Conservation (phyloP, 1,140 invertebrate genomes). For the Drosophila busckii region DNA sequence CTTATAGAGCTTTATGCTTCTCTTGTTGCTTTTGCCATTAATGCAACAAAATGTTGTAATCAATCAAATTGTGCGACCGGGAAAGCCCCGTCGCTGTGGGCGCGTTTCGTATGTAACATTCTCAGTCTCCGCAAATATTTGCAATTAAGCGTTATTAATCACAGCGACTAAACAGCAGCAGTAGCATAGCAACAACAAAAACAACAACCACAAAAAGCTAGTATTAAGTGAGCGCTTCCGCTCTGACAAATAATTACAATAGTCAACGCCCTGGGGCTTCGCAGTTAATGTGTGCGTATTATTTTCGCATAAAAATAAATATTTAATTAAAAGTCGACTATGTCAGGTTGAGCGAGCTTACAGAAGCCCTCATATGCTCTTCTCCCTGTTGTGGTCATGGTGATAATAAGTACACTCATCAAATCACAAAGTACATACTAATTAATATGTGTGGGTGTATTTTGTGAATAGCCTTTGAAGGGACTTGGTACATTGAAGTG, state of each 20-base stretch:
- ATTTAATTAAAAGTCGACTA: conserved; percentile 66
- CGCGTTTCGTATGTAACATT: conserved; percentile 11
- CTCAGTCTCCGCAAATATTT: conserved; percentile 53
- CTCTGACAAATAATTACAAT: conserved; percentile 65
- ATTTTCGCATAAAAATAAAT: conserved; percentile 69
- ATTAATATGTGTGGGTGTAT: no score
- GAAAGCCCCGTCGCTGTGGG: conserved; percentile 13
- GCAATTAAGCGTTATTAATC: conserved; percentile 77
- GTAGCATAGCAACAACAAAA: conserved; percentile 10
- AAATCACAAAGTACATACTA: no score
- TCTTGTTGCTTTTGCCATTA: conserved; percentile 43
- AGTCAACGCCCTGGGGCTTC: conserved; percentile 48
- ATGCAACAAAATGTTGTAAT: conserved; percentile 72
- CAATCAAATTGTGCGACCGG: conserved; percentile 53
- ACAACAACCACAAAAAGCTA: conserved; percentile 2
- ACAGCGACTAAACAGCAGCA: conserved; percentile 58
- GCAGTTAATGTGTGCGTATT: conserved; percentile 56
- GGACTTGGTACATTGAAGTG: no score
- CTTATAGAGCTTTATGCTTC: conserved; percentile 37
- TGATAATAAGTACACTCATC: conserved; percentile 1
- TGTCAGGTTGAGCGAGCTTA: conserved; percentile 4
- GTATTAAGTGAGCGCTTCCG: conserved; percentile 56
- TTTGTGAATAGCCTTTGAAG: no score
- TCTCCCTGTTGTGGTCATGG: background rate
- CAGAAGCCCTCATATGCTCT: background rate